A percentile compares a stretch with the other conserved stretches of the same genome.
phyloP scores from a whole-genome alignment of 2,113 vertebrate species.

The Gymnocephalus cernua region DNA sequence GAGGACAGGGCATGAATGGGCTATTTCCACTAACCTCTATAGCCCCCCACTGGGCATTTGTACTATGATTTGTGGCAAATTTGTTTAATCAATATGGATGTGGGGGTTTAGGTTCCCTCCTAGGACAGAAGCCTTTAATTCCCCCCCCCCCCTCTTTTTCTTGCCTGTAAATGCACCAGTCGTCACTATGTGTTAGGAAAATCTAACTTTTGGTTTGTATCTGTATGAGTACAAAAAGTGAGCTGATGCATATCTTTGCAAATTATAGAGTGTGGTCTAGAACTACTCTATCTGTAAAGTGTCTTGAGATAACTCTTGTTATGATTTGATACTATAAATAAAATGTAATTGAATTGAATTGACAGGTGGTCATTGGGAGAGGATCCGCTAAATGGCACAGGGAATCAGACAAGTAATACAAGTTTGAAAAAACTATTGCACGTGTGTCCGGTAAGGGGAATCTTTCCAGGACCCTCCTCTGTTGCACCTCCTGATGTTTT shows the following conservation, averaged over 20 bases:
- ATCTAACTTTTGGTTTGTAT: background rate
- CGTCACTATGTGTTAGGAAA: slow-evolving; percentile 14
- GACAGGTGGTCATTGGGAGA: slow-evolving; percentile 23
- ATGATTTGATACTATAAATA: no score
- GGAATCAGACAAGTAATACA: slow-evolving; percentile 39
- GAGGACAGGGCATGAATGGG: slow-evolving; percentile 88
- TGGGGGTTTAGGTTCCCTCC: slow-evolving; percentile 86
- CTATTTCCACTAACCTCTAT: slow-evolving; percentile 88
- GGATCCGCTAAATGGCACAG: background rate
- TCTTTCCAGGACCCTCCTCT: background rate
- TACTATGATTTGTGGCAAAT: slow-evolving; percentile 99
- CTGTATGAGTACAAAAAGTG: background rate
- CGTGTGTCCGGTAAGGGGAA: background rate
- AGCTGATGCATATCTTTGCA: slow-evolving; percentile 18
- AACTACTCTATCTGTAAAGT: no score
- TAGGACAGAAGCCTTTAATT: slow-evolving; percentile 46
- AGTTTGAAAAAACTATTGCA: slow-evolving; percentile 23
- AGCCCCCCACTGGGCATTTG: slow-evolving; percentile 95
- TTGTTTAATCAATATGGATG: slow-evolving; percentile 97
- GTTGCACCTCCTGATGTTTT: background rate
- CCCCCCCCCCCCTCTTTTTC: background rate
- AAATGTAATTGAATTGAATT: no score
- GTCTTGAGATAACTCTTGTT: no score
- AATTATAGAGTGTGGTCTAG: no score
- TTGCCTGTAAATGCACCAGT: slow-evolving; percentile 48